These are phyloP conservation scores for Misgurnus anguillicaudatus DNA, from an alignment of 2,113 vertebrate genomes.

Conservation along the genomic window DNA sequence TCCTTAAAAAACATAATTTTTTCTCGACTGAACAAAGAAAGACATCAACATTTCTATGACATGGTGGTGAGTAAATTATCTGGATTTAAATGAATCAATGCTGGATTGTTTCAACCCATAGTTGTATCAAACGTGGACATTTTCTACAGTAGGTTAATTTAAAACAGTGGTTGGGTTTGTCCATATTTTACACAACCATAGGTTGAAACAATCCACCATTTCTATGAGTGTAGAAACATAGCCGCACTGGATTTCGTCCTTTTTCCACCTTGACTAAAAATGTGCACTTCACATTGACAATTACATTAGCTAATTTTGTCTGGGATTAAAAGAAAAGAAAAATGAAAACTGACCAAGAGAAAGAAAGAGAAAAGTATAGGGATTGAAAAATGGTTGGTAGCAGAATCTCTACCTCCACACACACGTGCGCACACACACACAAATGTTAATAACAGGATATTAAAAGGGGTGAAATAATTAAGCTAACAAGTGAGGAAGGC, in stretches of 20 bases:
- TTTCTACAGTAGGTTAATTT: no score
- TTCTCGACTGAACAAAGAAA: no score
- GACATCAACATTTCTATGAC: no score
- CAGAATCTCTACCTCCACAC: constrained; percentile 45
- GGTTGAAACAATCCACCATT: no score
- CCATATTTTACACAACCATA: no score
- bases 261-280: background rate
- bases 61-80: no score
- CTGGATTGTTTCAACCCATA: no score
- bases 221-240: background rate
- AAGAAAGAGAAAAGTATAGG: constrained; percentile 56
- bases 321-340: background rate
- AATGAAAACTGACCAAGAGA: constrained; percentile 31
- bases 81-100: no score
- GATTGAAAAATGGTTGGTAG: constrained; percentile 68
- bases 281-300: background rate
- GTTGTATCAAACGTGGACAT: no score
- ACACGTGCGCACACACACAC: background rate
- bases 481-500: constrained; percentile 53
- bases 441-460: constrained; percentile 56
- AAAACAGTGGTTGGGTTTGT: no score
- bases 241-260: background rate
- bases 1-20: no score
- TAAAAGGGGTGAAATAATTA: constrained; percentile 59
- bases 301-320: constrained; percentile 2